Evolutionary conservation across 2,113 vertebrate genomes (phyloP).

Genomic region (Salvelinus alpinus): DNA sequence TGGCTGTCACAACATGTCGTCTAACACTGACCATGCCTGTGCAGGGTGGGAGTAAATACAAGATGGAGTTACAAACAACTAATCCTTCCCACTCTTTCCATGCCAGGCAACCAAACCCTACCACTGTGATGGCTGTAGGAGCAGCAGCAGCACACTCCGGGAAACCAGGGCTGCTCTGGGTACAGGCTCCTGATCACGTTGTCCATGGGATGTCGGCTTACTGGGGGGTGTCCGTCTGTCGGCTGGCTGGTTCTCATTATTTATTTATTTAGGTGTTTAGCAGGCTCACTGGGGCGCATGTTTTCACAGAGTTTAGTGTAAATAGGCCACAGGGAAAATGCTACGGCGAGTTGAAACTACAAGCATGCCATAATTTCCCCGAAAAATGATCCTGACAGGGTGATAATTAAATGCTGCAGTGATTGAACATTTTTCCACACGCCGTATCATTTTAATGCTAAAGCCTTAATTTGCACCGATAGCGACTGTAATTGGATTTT

Average conservation of each 20-base stretch:
- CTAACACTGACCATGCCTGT: not conserved
- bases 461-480: slow-evolving; percentile 72
- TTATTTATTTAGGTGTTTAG: slow-evolving; percentile 25
- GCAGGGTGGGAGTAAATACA: not conserved
- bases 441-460: slow-evolving; percentile 75
- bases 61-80: not conserved
- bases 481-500: slow-evolving; percentile 78
- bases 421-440: slow-evolving; percentile 73
- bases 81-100: no score
- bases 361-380: slow-evolving; percentile 35
- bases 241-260: slow-evolving; percentile 14
- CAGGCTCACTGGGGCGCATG: slow-evolving; percentile 5
- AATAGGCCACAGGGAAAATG: slow-evolving; percentile 43
- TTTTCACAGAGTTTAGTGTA: slow-evolving; percentile 38
- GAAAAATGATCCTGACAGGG: slow-evolving; percentile 33
- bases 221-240: slow-evolving; percentile 9
- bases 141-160: not conserved
- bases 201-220: slow-evolving; percentile 6
- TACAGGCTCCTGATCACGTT: slow-evolving; percentile 4
- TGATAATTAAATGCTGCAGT: slow-evolving; percentile 73
- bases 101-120: no score
- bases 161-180: slow-evolving; percentile 6
- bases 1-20: no score
- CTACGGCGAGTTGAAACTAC: slow-evolving; percentile 25
- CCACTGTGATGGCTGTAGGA: not conserved